Percentiles rank a stretch among this genome's conserved stretches.
phyloP scores from a whole-genome alignment of 2,113 vertebrate species.

The Pogona vitticeps region DNA sequence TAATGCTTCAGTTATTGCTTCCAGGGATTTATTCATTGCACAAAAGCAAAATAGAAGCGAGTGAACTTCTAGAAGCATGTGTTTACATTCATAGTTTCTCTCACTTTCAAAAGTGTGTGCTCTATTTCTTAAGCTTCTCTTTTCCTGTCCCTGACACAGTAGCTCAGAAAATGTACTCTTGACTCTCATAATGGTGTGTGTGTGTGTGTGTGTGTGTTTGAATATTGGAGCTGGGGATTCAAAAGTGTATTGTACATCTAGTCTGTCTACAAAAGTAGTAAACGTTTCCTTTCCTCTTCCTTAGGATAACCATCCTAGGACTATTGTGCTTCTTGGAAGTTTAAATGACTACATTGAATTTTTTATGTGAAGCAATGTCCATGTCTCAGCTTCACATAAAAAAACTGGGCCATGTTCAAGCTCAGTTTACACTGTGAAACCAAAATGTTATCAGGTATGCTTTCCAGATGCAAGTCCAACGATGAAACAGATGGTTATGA shows the following conservation, averaged over 20 bases:
- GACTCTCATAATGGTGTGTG: background rate
- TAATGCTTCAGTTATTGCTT: conserved; percentile 37
- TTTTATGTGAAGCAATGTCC: too few relatives aligned
- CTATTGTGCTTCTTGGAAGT: too few relatives aligned
- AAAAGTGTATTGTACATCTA: background rate
- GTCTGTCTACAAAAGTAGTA: background rate
- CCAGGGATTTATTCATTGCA: conserved; percentile 12
- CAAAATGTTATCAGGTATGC: too few relatives aligned
- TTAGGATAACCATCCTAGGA: background rate
- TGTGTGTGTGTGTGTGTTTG: background rate
- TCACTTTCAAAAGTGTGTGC: background rate
- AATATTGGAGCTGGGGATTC: background rate
- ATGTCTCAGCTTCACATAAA: too few relatives aligned
- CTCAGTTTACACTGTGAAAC: too few relatives aligned
- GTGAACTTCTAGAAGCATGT: background rate
- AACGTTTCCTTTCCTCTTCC: background rate
- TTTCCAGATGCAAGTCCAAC: too few relatives aligned
- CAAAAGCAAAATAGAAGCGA: background rate
- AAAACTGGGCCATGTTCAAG: too few relatives aligned
- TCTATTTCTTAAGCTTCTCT: conserved; percentile 14
- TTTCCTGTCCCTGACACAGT: background rate
- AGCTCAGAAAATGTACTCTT: background rate
- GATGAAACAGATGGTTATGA: too few relatives aligned
- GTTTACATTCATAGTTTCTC: background rate
- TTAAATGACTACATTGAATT: too few relatives aligned